phyloP scores from a whole-genome alignment of 2,797 vertebrate genomes.

The Galaxias olidus region DNA sequence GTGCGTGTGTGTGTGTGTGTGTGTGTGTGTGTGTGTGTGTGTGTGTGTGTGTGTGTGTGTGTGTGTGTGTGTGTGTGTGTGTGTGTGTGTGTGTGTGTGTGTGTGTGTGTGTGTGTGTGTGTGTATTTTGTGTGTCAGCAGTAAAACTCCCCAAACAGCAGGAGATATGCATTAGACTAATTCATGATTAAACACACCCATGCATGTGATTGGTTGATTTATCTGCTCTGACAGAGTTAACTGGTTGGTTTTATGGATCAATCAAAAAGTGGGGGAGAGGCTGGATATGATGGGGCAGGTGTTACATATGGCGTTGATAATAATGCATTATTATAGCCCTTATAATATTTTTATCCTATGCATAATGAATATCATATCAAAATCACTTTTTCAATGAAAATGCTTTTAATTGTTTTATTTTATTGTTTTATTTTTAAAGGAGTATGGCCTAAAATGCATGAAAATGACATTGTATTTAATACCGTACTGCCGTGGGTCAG shows the following conservation, averaged over 20 bases:
- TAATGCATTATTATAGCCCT: not conserved
- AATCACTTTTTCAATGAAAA: too few species aligned
- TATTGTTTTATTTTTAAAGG: too few species aligned
- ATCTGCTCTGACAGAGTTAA: slow-evolving; percentile 47
- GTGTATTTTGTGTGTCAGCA: slow-evolving; percentile 41
- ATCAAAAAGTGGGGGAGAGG: slow-evolving; percentile 23
- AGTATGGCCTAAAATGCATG: too few species aligned
- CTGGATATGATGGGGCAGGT: slow-evolving; percentile 5
- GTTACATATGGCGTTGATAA: slow-evolving; percentile 9
- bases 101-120: slow-evolving; percentile 29
- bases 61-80: slow-evolving; percentile 30
- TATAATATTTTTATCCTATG: not conserved
- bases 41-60: slow-evolving; percentile 32
- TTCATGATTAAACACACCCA: slow-evolving; percentile 67
- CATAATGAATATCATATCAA: not conserved
- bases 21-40: slow-evolving; percentile 19
- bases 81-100: slow-evolving; percentile 31
- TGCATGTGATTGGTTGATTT: slow-evolving; percentile 68
- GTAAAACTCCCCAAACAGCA: slow-evolving; percentile 54
- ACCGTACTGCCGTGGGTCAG: too few species aligned
- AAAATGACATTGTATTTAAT: too few species aligned
- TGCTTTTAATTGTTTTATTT: too few species aligned
- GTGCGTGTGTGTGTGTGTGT: slow-evolving; percentile 27
- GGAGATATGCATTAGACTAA: slow-evolving; percentile 62
- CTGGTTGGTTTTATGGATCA: slow-evolving; percentile 51